Conservation (phyloP, 2,888 invertebrate genomes). For the Lasioglossum villosulum region DNA sequence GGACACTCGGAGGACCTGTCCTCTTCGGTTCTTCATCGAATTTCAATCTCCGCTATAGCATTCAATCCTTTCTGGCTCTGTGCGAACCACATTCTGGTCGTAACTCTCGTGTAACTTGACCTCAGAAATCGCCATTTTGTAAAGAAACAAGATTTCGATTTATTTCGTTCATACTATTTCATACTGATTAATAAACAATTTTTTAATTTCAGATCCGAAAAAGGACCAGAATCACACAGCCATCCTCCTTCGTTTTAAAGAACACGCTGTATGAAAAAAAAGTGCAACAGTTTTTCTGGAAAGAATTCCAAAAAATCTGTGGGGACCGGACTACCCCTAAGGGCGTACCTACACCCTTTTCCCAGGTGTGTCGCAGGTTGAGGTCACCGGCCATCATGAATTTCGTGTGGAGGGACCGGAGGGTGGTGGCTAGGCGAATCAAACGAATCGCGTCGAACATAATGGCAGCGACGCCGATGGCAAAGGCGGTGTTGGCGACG, state of each 20-base stretch:
- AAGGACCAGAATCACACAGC: too few relatives aligned
- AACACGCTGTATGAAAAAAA: not conserved
- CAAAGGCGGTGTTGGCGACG: conserved; percentile 47
- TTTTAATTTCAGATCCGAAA: too few relatives aligned
- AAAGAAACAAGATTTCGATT: too few relatives aligned
- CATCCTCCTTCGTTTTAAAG: not conserved
- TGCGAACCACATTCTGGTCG: too few relatives aligned
- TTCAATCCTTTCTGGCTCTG: not conserved
- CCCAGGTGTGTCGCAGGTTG: not conserved
- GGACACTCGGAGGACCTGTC: conserved; percentile 9
- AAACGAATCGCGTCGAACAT: conserved; percentile 73
- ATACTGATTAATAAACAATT: too few relatives aligned
- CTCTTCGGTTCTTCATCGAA: not conserved
- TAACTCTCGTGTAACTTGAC: too few relatives aligned
- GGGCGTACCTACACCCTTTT: not conserved
- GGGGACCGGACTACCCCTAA: not conserved
- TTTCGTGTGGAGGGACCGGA: conserved; percentile 31
- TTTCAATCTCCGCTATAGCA: not conserved
- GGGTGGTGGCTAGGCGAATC: conserved; percentile 55
- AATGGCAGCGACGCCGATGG: conserved; percentile 59
- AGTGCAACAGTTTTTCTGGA: not conserved
- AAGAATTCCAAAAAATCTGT: not conserved
- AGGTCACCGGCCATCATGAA: conserved; percentile 16
- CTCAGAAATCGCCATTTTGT: too few relatives aligned
- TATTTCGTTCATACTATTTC: too few relatives aligned